A percentile compares a stretch with the other conserved stretches of the same genome.
Conservation (phyloP, 2,797 vertebrate species). For the Gymnocypris eckloni region DNA sequence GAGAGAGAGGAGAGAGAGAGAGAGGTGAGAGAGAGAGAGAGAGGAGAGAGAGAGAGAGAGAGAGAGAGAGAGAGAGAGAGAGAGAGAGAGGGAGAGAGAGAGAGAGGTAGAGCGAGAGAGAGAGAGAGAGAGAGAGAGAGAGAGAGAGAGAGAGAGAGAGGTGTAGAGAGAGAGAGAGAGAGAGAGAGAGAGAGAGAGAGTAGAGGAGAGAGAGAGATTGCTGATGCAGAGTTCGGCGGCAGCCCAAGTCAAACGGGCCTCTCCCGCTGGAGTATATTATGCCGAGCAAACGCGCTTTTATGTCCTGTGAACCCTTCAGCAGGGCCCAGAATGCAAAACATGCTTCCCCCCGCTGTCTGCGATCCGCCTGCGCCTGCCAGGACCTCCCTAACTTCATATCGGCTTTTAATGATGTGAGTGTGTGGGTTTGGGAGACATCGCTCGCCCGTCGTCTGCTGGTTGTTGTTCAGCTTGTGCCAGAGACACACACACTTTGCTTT, state of each 20-base stretch:
- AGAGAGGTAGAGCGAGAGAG: no score
- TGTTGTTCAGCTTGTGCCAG: slow-evolving; percentile 14
- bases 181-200: no score
- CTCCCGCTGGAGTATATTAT: slow-evolving; percentile 67
- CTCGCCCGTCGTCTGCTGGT: background rate
- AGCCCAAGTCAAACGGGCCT: slow-evolving; percentile 69
- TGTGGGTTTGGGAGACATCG: slow-evolving; percentile 27
- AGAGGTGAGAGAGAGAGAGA: no score
- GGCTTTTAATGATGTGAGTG: slow-evolving; percentile 59
- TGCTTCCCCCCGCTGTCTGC: slow-evolving; percentile 52
- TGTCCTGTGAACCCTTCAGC: slow-evolving; percentile 55
- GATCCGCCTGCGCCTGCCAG: slow-evolving; percentile 46
- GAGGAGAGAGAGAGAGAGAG: no score
- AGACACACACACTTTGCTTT: slow-evolving; percentile 6
- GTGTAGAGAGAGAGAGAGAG: no score
- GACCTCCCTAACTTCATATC: slow-evolving; percentile 50
- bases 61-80: no score
- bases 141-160: no score
- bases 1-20: no score
- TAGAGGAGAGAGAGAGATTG: slow-evolving; percentile 38
- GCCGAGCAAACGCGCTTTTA: slow-evolving; percentile 70
- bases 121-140: no score
- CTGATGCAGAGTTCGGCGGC: slow-evolving; percentile 69
- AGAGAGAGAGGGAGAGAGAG: no score
- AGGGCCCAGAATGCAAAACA: slow-evolving; percentile 67